Conservation (phyloP, 1,140 invertebrate genomes). For the Anagrus nilaparvatae region DNA sequence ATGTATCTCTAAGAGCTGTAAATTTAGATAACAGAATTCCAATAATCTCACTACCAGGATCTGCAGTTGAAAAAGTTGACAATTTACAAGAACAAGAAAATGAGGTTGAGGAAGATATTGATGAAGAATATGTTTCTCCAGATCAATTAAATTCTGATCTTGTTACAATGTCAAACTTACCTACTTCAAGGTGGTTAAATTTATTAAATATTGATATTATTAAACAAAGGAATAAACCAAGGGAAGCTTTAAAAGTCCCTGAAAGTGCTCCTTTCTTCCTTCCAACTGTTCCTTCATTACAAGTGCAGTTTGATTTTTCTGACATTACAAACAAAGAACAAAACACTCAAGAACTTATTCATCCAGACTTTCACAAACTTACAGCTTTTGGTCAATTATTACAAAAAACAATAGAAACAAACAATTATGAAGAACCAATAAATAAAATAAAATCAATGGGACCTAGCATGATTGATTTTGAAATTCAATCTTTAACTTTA, state of each 20-base stretch:
- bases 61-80: slow-evolving; percentile 26
- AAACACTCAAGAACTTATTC: slow-evolving; percentile 43
- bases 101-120: slow-evolving; percentile 42
- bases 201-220: slow-evolving; percentile 83
- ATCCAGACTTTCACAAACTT: slow-evolving; percentile 50
- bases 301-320: slow-evolving; percentile 69
- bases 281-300: slow-evolving; percentile 75
- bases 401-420: slow-evolving; percentile 29
- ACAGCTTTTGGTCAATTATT: slow-evolving; percentile 57
- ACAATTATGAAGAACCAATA: slow-evolving; percentile 50
- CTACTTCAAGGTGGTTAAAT: slow-evolving; percentile 88
- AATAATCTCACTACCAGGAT: slow-evolving; percentile 49
- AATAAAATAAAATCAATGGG: slow-evolving; percentile 70
- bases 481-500: slow-evolving; percentile 71
- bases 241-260: slow-evolving; percentile 65
- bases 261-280: slow-evolving; percentile 92
- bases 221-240: slow-evolving; percentile 85
- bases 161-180: slow-evolving; percentile 75
- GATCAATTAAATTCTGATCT: slow-evolving; percentile 73
- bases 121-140: slow-evolving; percentile 61
- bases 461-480: slow-evolving; percentile 80
- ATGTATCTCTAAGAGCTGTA: slow-evolving; percentile 68
- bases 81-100: slow-evolving; percentile 22
- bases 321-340: slow-evolving; percentile 35
- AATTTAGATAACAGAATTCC: slow-evolving; percentile 47